phyloP scores from a whole-genome alignment of 2,888 invertebrate genomes.

The Drosophila atroscutellata region DNA sequence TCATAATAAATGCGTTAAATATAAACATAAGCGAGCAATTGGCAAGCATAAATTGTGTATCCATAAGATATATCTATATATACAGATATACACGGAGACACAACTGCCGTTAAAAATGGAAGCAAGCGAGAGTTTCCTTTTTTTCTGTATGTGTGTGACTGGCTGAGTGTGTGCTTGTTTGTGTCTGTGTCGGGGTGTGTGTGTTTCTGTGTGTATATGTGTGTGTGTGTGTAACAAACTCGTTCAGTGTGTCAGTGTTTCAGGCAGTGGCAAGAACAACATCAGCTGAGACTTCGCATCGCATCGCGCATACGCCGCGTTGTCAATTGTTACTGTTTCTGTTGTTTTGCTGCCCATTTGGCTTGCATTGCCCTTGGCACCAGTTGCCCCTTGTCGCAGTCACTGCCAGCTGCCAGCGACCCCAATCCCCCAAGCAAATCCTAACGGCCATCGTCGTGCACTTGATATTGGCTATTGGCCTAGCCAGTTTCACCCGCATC shows the following conservation, averaged over 20 bases:
- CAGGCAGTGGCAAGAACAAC: conserved; percentile 53
- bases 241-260: conserved; percentile 79
- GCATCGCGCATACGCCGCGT: conserved; percentile 76
- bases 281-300: conserved; percentile 55
- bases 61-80: conserved; percentile 64
- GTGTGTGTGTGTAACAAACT: conserved; percentile 44
- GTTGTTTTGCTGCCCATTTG: conserved; percentile 19
- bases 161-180: conserved; percentile 10
- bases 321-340: conserved; percentile 64
- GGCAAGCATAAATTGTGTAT: conserved; percentile 74
- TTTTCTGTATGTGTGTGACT: conserved; percentile 9
- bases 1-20: conserved; percentile 44
- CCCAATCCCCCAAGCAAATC: conserved; percentile 51
- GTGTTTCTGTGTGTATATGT: conserved; percentile 24
- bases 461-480: conserved; percentile 78
- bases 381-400: conserved; percentile 49
- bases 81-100: background rate
- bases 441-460: conserved; percentile 59
- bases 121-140: conserved; percentile 32
- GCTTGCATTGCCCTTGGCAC: conserved; percentile 64
- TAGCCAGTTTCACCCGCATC: conserved; percentile 40
- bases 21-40: conserved; percentile 64
- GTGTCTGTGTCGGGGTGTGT: conserved; percentile 12
- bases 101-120: conserved; percentile 50
- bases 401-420: conserved; percentile 34